phyloP scores from a whole-genome alignment of 2,888 invertebrate genomes.

The Nowickia ferox region DNA sequence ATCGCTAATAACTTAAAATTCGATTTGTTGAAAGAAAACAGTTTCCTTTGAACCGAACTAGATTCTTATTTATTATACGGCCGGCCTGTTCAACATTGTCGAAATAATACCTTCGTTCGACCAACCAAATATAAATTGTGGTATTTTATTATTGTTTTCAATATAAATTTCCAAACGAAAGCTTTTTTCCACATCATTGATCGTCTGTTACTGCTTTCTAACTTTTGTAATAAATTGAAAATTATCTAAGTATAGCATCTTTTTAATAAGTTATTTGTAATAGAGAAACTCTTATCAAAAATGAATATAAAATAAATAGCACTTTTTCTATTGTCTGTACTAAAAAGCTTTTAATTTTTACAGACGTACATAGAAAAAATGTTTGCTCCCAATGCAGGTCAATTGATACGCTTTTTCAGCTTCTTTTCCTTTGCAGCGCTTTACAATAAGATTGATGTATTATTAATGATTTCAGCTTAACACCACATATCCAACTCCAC shows the following conservation, averaged over 20 bases:
- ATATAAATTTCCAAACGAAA: no score
- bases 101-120: no score
- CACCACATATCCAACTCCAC: slow-evolving; percentile 19
- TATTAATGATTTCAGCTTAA: slow-evolving; percentile 56
- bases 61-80: no score
- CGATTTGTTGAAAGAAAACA: neutral
- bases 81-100: no score
- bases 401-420: neutral
- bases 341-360: slow-evolving; percentile 15
- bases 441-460: slow-evolving; percentile 46
- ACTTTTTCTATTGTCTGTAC: neutral
- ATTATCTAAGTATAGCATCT: no score
- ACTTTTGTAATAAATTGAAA: no score
- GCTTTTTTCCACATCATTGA: no score
- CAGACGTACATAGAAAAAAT: neutral
- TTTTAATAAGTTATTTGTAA: no score
- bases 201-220: no score
- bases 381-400: neutral
- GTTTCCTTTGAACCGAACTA: no score
- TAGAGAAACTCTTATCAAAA: neutral
- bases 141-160: no score
- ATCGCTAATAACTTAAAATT: neutral
- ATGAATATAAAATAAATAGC: neutral
- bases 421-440: neutral
- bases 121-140: no score